Evolutionary conservation across 2,797 vertebrate species (phyloP).

Genomic region (Erethizon dorsatum): DNA sequence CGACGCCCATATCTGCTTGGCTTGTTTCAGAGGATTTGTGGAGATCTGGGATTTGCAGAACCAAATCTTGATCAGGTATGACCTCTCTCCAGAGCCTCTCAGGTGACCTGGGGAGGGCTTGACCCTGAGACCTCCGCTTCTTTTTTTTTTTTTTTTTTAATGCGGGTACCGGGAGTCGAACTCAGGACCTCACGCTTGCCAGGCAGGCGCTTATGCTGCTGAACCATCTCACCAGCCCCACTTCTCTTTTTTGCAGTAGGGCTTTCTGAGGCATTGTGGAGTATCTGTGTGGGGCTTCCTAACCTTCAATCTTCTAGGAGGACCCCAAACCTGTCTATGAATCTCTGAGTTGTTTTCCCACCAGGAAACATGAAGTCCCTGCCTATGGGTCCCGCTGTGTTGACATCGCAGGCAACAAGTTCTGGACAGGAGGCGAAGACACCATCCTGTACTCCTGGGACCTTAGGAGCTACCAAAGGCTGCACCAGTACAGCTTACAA

Average conservation of each 20-base stretch:
- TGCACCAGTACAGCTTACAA: slow-evolving; percentile 56
- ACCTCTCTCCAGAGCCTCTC: background rate
- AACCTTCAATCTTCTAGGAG: background rate
- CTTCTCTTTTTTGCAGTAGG: background rate
- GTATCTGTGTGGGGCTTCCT: background rate
- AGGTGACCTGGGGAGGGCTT: background rate
- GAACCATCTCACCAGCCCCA: background rate
- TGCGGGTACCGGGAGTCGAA: too few species aligned
- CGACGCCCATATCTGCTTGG: slow-evolving; percentile 77
- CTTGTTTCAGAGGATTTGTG: slow-evolving; percentile 79
- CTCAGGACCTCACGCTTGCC: too few species aligned
- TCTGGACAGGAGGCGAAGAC: slow-evolving; percentile 81
- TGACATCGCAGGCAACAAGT: slow-evolving; percentile 72
- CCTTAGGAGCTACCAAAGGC: slow-evolving; percentile 74
- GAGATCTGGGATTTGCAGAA: slow-evolving; percentile 83
- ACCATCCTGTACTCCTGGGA: slow-evolving; percentile 79
- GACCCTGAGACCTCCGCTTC: background rate
- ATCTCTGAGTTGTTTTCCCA: slow-evolving; percentile 10
- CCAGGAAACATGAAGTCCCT: slow-evolving; percentile 75
- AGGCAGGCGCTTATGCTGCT: too few species aligned
- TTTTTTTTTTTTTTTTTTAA: too few species aligned
- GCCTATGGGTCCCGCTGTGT: slow-evolving; percentile 62
- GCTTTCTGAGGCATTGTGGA: background rate
- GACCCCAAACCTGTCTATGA: background rate
- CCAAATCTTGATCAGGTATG: slow-evolving; percentile 80